These are phyloP conservation scores for Limonius californicus DNA, from an alignment of 1,140 invertebrate genomes.

Conservation along the genomic window DNA sequence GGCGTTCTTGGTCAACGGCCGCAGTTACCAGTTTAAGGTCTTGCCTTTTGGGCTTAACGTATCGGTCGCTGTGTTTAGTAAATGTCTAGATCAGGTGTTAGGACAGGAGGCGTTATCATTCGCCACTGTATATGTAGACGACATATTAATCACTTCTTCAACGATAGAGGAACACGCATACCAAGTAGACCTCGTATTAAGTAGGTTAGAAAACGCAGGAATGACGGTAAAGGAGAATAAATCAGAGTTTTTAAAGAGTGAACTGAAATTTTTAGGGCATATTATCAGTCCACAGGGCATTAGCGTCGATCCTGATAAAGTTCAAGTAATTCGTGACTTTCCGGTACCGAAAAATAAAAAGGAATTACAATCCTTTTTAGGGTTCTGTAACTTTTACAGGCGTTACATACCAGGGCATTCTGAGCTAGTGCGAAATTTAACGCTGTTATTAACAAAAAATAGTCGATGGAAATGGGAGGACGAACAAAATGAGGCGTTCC, in stretches of 20 bases:
- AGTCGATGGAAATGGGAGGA: conserved; percentile 18
- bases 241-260: not conserved
- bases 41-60: no score
- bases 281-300: conserved; percentile 32
- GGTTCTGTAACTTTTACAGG: conserved; percentile 36
- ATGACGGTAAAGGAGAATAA: not conserved
- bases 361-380: conserved; percentile 31
- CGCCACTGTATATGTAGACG: no score
- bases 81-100: no score
- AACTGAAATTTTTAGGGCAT: conserved; percentile 43
- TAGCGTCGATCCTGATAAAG: conserved; percentile 29
- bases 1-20: no score
- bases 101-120: no score
- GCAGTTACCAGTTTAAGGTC: no score
- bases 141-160: not conserved
- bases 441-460: conserved; percentile 24
- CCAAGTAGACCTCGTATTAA: not conserved
- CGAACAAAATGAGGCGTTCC: conserved; percentile 19
- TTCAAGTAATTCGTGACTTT: conserved; percentile 30
- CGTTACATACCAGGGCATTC: conserved; percentile 38
- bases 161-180: not conserved
- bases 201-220: not conserved
- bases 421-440: conserved; percentile 29
- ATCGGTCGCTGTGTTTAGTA: no score
- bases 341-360: conserved; percentile 18